A percentile compares a stretch with the other conserved stretches of the same genome.
Evolutionary conservation across 2,113 vertebrate species (phyloP).

Genomic region (Nibea albiflora): DNA sequence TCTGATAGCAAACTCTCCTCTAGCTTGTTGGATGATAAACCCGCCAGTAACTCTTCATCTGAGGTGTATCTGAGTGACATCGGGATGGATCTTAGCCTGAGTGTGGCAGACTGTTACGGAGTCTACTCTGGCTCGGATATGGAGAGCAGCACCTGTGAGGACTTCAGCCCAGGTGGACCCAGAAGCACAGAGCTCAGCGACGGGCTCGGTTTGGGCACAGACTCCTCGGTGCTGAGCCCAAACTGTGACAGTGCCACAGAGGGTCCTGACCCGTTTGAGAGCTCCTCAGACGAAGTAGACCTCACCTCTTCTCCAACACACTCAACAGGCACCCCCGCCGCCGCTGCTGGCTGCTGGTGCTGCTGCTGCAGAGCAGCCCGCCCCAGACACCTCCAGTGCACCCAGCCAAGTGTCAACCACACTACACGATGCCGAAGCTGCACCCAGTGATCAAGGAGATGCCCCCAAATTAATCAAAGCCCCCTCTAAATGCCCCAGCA

Average conservation of each 20-base stretch:
- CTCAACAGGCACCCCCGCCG: conserved; percentile 26
- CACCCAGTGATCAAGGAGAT: not conserved
- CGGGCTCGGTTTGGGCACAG: conserved; percentile 72
- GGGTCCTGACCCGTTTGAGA: conserved; percentile 86
- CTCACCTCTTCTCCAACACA: conserved; percentile 71
- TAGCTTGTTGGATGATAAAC: conserved; percentile 62
- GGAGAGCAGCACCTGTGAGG: conserved; percentile 83
- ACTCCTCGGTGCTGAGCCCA: conserved; percentile 84
- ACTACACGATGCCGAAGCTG: conserved; percentile 4
- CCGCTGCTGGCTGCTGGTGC: conserved; percentile 32
- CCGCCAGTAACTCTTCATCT: conserved; percentile 71
- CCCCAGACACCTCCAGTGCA: conserved; percentile 28
- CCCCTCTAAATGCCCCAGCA: conserved; percentile 60
- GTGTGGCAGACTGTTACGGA: conserved; percentile 66
- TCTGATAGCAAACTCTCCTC: conserved; percentile 39
- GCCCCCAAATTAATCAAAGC: conserved; percentile 27
- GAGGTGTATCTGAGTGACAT: conserved; percentile 71
- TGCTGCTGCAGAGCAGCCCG: conserved; percentile 33
- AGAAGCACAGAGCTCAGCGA: conserved; percentile 71
- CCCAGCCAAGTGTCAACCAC: conserved; percentile 23
- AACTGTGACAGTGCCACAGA: conserved; percentile 86
- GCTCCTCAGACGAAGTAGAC: conserved; percentile 87
- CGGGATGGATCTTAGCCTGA: conserved; percentile 57
- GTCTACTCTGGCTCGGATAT: conserved; percentile 78
- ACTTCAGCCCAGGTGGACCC: conserved; percentile 75